These are phyloP conservation scores for Ypsolopha sequella DNA, from an alignment of 2,888 invertebrate genomes.

Conservation along the genomic window DNA sequence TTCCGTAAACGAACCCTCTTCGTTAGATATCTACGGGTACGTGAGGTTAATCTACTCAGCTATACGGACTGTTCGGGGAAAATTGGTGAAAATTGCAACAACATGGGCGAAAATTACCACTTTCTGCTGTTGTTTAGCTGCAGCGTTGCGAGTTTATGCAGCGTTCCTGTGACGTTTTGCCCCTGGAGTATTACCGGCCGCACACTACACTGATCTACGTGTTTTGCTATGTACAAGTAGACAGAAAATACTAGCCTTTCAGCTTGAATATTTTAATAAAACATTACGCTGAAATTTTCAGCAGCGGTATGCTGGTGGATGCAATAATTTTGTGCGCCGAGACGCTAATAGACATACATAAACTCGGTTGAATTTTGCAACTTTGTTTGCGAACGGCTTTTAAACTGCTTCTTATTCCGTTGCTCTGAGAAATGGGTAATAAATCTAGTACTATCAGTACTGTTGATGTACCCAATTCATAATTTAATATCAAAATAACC, in stretches of 20 bases:
- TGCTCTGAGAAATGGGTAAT: too few species aligned
- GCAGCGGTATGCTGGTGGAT: too few species aligned
- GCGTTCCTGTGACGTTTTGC: constrained; percentile 31
- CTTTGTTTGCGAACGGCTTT: background rate
- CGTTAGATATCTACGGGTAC: constrained; percentile 60
- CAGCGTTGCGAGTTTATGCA: constrained; percentile 42
- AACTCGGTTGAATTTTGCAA: background rate
- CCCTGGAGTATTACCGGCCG: background rate
- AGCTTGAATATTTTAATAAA: background rate
- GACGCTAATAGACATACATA: too few species aligned
- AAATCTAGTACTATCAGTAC: too few species aligned
- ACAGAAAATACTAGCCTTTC: background rate
- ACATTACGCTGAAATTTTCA: too few species aligned
- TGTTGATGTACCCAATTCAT: too few species aligned
- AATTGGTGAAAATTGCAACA: constrained; percentile 68
- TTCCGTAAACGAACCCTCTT: constrained; percentile 62
- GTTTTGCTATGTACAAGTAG: background rate
- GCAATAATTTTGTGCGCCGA: too few species aligned
- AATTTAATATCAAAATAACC: too few species aligned
- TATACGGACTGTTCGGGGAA: constrained; percentile 45
- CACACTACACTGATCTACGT: background rate
- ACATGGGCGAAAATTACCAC: constrained; percentile 63
- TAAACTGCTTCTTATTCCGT: background rate
- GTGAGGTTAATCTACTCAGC: constrained; percentile 64
- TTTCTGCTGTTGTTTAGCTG: constrained; percentile 56